Evolutionary conservation across 2,888 invertebrate species (phyloP).

Genomic region (Didymodactylos carnosus): DNA sequence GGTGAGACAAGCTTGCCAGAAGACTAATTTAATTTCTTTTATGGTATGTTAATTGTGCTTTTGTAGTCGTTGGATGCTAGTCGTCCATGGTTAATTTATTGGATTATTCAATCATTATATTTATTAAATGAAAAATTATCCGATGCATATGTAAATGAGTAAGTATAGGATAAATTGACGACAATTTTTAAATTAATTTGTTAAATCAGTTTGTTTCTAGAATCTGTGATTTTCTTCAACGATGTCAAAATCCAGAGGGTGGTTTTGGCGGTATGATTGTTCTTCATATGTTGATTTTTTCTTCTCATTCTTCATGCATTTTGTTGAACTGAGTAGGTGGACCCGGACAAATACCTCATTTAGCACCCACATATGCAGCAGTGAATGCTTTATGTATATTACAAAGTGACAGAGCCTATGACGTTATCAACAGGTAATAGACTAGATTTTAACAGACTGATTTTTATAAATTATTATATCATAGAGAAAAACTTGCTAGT

Average conservation of each 20-base stretch:
- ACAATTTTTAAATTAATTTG: background rate
- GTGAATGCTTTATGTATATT: slow-evolving; percentile 75
- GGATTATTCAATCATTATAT: slow-evolving; percentile 75
- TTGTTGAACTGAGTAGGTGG: too few species aligned
- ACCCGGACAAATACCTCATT: slow-evolving; percentile 69
- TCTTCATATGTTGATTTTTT: background rate
- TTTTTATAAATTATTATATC: too few species aligned
- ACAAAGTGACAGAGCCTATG: slow-evolving; percentile 54
- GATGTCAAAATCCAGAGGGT: slow-evolving; percentile 9
- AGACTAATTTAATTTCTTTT: background rate
- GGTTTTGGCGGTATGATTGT: background rate
- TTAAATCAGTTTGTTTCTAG: background rate
- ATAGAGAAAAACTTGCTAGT: too few species aligned
- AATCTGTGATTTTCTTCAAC: background rate
- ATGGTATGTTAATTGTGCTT: background rate
- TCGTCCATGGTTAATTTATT: slow-evolving; percentile 86
- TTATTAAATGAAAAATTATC: slow-evolving; percentile 49
- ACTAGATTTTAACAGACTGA: too few species aligned
- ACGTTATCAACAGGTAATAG: slow-evolving; percentile 56
- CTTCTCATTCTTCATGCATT: too few species aligned
- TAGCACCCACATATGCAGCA: slow-evolving; percentile 92
- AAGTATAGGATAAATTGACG: slow-evolving; percentile 15
- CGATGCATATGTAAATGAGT: slow-evolving; percentile 32
- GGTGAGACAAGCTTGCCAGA: background rate
- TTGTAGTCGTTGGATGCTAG: slow-evolving; percentile 55